phyloP scores from a whole-genome alignment of 2,797 vertebrate species.

The Phrynocephalus forsythii region DNA sequence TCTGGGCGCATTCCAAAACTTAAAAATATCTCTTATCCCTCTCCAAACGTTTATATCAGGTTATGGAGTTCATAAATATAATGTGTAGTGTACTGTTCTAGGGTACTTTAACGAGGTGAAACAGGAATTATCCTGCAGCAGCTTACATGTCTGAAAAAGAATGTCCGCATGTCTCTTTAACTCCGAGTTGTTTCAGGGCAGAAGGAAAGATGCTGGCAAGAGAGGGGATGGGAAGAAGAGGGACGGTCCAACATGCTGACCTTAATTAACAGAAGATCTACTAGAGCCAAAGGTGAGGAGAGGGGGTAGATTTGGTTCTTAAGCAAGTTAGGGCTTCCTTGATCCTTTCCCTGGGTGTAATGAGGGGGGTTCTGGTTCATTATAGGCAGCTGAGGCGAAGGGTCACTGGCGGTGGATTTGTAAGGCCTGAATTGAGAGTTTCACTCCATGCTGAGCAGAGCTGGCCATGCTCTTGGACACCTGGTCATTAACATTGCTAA shows the following conservation, averaged over 20 bases:
- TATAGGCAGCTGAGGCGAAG: slow-evolving; percentile 88
- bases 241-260: slow-evolving; percentile 79
- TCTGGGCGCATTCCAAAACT: not conserved
- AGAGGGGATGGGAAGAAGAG: not conserved
- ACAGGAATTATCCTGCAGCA: fast-evolving
- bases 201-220: not conserved
- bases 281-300: slow-evolving; percentile 71
- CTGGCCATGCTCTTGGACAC: slow-evolving; percentile 96
- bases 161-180: slow-evolving; percentile 61
- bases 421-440: slow-evolving; percentile 88
- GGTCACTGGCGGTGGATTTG: slow-evolving; percentile 94
- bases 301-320: slow-evolving; percentile 83
- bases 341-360: slow-evolving; percentile 85
- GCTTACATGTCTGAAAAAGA: slow-evolving; percentile 8
- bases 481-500: slow-evolving; percentile 99
- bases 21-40: not conserved
- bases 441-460: slow-evolving; percentile 92
- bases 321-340: slow-evolving; percentile 77
- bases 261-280: slow-evolving; percentile 92
- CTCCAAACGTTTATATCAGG: not conserved
- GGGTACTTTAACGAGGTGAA: not conserved
- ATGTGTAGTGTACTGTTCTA: too few species aligned
- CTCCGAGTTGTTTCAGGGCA: slow-evolving; percentile 62
- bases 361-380: slow-evolving; percentile 83
- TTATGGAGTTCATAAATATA: not conserved